Percentiles rank a stretch among this genome's conserved stretches.
Evolutionary conservation across 2,113 vertebrate species (phyloP).

Genomic region (Pelecanoides urinatrix): DNA sequence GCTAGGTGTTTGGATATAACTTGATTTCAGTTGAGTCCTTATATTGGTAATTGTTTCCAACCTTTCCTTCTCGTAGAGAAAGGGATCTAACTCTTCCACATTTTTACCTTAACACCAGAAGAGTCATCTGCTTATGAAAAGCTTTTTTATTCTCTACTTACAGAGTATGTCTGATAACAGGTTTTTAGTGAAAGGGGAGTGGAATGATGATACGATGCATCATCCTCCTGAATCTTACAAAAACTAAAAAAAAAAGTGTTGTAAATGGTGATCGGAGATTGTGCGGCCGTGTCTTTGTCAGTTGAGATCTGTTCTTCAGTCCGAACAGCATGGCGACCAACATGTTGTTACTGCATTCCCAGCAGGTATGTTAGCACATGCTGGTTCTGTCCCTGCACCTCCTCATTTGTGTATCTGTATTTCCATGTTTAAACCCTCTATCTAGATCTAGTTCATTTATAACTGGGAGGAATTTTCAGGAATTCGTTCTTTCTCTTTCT

Average conservation of each 20-base stretch:
- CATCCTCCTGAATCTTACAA: not conserved
- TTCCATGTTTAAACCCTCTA: not conserved
- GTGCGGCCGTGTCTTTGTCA: not conserved
- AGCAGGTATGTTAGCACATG: not conserved
- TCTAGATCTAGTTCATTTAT: not conserved
- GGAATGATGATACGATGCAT: not conserved
- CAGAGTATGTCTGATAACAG: not conserved
- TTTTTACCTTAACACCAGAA: not conserved
- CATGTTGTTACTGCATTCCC: rapidly evolving
- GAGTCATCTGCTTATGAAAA: not conserved
- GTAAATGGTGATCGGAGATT: not conserved
- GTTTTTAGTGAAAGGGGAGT: not conserved
- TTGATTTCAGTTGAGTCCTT: not conserved
- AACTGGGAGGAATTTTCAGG: not conserved
- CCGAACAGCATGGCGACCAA: rapidly evolving
- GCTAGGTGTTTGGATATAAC: not conserved
- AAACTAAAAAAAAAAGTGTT: not conserved
- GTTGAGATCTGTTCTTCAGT: not conserved
- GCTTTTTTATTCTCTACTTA: not conserved
- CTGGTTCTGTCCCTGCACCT: not conserved
- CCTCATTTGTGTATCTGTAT: not conserved
- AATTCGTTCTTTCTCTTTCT: not conserved
- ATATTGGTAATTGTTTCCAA: not conserved
- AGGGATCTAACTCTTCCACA: not conserved
- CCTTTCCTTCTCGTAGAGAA: not conserved